Evolutionary conservation across 2,888 invertebrate genomes (phyloP), one percentile per base, ranked within the genome.

Genomic region (Melitaea athalia): DNA sequence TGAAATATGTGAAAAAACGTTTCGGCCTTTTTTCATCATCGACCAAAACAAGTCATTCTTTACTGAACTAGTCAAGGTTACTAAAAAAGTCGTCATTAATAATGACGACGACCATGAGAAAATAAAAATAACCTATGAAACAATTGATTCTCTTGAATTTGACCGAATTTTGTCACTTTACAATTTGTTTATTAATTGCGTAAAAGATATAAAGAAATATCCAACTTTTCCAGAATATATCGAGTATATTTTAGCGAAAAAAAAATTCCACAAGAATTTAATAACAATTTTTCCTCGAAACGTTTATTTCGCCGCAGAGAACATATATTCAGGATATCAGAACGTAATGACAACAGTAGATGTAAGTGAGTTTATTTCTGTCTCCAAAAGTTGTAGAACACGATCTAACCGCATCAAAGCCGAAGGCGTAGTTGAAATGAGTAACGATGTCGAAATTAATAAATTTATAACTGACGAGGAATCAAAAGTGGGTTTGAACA

Each of bases 1-100:
- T 60, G 64, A 76, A 67, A 75, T 81, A 50, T 77, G 76, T 63
- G 68, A 75, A 59, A 76, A 78, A 17, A 82, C 81, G 33, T 77
- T 74, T 55, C 78, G 80, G 8, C 81, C 81, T 2, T 78, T 63
- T 63, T 81, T 81, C 65, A 62, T 69, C 14, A 67, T 79, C 24
- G 76, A 74, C 43, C 49, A 75, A 72, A 74, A 75, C 38, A 80
- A 73, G 57, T 78, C 79, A 38, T 82, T 79, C 69, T 82, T 81
- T 63, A 73, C 74, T 7, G 75, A 76, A 68, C 64, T 81, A 50
- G 63, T 74, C 0, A 71, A 76, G 5, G 69, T 47, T 33, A 71
- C 73, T 47, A 77, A 59, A 15, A 76, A 76, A 72, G 74, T 75
- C 55, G 67, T 77, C 7, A 77, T 79, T n/a, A 72, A 45, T 14